Base-by-base conservation (phyloP, 2,113 vertebrate genomes). In the Miniopterus natalensis region DNA sequence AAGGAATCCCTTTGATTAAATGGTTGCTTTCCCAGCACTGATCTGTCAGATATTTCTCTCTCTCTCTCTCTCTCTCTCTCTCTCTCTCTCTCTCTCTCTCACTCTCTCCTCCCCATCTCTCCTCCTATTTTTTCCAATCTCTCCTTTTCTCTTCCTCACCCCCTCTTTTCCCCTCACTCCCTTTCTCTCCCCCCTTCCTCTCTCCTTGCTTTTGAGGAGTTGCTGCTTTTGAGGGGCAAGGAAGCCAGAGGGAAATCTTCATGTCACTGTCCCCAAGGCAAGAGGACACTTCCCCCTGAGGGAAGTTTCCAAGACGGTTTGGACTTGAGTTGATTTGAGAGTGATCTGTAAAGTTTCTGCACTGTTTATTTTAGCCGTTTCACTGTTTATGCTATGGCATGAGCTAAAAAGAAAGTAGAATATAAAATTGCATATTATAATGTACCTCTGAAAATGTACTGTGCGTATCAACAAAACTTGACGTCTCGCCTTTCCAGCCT, bases 1-100 rank as follows among this genome's bases (percentile, higher is more conserved):
- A 95, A 94, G 97, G 97, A 98, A 98, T 98, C 98, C 97, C 98
- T 98, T 98, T 98, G 98, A 98, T 98, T 98, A 98, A 96, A 0
- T 8, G 74, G 57, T 97, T 97, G 96, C 96, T 96, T 98, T 98
- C 92, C 96, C 95, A 98, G 97, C 95, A 95, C 97, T 93, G 65
- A 97, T 97, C 95, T 95, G 92, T 97, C 90, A 97, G 95, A 96
- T 81, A 96, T 47, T 93, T 78, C 20, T n/a, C 11, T 20, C 20
- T 61, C 53, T 47, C 31, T 17, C 8, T 59, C 13, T 21, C 29
- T 86, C 66, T 92, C 89, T 20, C n/a, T 49, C 31, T 21, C 21
- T 65, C 86, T 83, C n/a, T 97, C 42, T 21, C 3, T 40, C 7
- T 61, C 40, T 36, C 47, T 66, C n/a, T 79, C 93, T 45, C 49